Conservation (phyloP, 1,140 invertebrate genomes). For the Drosophila parvula region DNA sequence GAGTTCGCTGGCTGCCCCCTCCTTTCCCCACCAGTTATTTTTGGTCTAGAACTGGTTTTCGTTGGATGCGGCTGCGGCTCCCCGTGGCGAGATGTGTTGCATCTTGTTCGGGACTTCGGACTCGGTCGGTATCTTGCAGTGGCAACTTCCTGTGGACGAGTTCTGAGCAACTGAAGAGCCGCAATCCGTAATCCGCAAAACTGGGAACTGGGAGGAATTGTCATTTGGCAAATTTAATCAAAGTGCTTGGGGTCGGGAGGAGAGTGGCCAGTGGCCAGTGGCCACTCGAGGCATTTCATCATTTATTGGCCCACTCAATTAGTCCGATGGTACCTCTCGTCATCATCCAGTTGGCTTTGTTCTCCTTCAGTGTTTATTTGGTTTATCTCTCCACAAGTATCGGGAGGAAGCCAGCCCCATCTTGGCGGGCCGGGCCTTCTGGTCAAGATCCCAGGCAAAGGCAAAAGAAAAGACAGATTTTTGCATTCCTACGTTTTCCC, state of each 20-base stretch:
- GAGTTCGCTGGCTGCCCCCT: constrained; percentile 17
- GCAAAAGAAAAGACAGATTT: constrained; percentile 3
- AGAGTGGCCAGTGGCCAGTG: neutral
- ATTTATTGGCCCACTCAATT: constrained; percentile 78
- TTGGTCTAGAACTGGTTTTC: constrained; percentile 62
- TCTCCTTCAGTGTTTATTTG: constrained; percentile 60
- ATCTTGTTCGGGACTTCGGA: constrained; percentile 28
- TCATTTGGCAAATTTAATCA: constrained; percentile 64
- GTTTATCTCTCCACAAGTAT: constrained; percentile 33
- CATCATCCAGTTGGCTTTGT: constrained; percentile 47
- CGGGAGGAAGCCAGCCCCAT: constrained; percentile 2
- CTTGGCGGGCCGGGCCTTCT: constrained; percentile 69
- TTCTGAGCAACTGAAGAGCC: constrained; percentile 40
- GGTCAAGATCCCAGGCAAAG: constrained; percentile 34
- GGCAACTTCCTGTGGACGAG: constrained; percentile 75
- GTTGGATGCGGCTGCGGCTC: constrained; percentile 30
- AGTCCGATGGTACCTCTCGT: constrained; percentile 32
- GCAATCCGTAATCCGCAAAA: constrained; percentile 29
- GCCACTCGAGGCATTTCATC: constrained; percentile 25
- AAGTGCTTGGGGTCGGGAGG: constrained; percentile 46
- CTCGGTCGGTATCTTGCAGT: constrained; percentile 62
- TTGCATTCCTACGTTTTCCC: constrained; percentile 31
- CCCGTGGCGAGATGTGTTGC: constrained; percentile 50
- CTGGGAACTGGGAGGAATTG: constrained; percentile 62
- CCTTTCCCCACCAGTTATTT: constrained; percentile 41